Evolutionary conservation across 2,797 vertebrate species (phyloP), one percentile per base, ranked within the genome.

Genomic region (Chelmon rostratus): DNA sequence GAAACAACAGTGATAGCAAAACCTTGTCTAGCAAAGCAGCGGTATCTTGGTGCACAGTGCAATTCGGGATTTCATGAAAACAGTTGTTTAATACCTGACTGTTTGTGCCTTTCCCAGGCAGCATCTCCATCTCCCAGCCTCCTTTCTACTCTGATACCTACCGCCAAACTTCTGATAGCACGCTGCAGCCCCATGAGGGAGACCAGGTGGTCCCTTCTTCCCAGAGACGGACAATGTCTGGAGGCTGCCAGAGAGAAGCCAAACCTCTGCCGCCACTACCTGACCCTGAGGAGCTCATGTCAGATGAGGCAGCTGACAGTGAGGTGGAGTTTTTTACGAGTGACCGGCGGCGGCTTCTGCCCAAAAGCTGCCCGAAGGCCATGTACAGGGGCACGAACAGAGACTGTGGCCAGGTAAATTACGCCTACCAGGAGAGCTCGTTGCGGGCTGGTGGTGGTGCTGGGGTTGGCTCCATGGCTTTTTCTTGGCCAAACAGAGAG

Each of bases 281-380:
- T 0, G 90, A 96, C 85, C 93, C 95, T 0, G 96, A 96, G 82
- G 96, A 96, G 85, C 76, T 93, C 25, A 87, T 88, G 82, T 88
- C 92, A 11, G 98, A 99, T n/a, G 97, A 98, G 71, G 94, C 94
- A 0, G 95, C 95, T 0, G 98, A 99, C 80, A 96, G 90, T 7
- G 98, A 99, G 86, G 98, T 99, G 5, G 97, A 99, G 80, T 98
- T 97, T 85, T 94, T 99, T 59, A 98, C 96, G 31, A 97, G 97
- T 13, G 96, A 96, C 80, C 91, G 92, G 12, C 89, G 73, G 19
- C 90, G 88, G n/a, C 94, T 96, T 67, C 87, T 96, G 77, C 93
- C 94, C 8, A 94, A 90, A 77, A 90, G 91, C 79, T 90, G 89
- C 50, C 87, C 93, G 4, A 93, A 94, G 54, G 72, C 81, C 25